Conservation (phyloP, 1,140 invertebrate species). For the Grapholita molesta region DNA sequence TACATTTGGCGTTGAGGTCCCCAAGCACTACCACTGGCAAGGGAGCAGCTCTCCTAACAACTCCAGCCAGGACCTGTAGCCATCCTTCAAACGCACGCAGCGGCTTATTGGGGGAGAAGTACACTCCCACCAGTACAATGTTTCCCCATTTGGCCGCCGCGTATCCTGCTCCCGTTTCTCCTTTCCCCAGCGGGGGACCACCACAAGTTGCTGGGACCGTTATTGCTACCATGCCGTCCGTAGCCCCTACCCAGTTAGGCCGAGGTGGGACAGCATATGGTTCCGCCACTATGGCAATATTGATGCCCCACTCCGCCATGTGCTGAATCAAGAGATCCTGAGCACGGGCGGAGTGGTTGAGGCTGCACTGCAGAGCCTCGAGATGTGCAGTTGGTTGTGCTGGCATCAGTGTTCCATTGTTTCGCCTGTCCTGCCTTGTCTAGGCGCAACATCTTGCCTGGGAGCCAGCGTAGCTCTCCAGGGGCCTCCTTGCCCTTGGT, state of each 20-base stretch:
- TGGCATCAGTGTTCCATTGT: no score
- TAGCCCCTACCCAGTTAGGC: no score
- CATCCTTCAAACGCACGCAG: conserved; percentile 23
- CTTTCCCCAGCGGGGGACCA: neutral
- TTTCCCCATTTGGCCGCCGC: conserved; percentile 19
- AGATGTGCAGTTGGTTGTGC: neutral
- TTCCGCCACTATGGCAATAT: no score
- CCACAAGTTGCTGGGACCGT: neutral
- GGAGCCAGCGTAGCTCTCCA: no score
- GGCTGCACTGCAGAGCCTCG: conserved; percentile 14
- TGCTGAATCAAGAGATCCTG: conserved; percentile 29
- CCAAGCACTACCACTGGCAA: no score
- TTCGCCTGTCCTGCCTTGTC: no score
- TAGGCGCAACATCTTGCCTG: neutral
- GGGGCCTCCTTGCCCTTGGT: no score
- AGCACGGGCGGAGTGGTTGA: conserved; percentile 27
- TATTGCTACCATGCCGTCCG: no score
- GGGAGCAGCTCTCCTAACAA: no score
- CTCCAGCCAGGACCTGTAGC: neutral
- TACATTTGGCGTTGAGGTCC: no score
- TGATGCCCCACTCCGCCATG: conserved; percentile 25
- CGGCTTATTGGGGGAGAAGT: conserved; percentile 26
- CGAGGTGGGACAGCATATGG: no score
- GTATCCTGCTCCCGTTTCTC: conserved; percentile 13
- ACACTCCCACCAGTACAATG: conserved; percentile 17